phyloP scores from a whole-genome alignment of 2,888 invertebrate species.

The Cotesia congregata region DNA sequence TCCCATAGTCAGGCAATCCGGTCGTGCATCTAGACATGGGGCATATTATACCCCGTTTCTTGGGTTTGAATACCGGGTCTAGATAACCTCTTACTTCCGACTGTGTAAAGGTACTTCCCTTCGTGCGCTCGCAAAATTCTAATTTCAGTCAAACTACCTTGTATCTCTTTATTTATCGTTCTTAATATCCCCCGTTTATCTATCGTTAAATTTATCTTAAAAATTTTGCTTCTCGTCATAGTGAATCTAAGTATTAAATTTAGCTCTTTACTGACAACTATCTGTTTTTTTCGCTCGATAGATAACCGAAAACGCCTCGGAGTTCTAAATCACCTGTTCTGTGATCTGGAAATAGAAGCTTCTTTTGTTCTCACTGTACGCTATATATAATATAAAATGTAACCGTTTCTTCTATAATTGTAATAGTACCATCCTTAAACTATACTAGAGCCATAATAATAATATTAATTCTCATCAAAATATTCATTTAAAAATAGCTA shows the following conservation, averaged over 20 bases:
- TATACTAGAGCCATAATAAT: too few species aligned
- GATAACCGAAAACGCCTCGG: neutral
- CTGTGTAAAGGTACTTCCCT: conserved; percentile 16
- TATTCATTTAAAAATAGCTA: too few species aligned
- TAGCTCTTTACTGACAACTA: neutral
- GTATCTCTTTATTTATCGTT: conserved; percentile 12
- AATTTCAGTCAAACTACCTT: conserved; percentile 1
- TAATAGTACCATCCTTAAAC: neutral
- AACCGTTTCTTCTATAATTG: neutral
- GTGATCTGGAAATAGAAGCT: neutral
- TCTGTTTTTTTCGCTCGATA: neutral
- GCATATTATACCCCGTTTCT: neutral
- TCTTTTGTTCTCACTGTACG: neutral
- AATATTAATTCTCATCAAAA: too few species aligned
- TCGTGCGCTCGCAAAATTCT: neutral
- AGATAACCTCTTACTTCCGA: conserved; percentile 32
- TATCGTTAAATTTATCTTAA: neutral
- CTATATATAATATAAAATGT: neutral
- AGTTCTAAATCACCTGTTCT: neutral
- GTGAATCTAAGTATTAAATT: neutral
- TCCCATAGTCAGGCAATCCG: conserved; percentile 9
- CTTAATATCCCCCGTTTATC: neutral
- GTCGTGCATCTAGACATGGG: neutral
- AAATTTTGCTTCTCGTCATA: neutral
- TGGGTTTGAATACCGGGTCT: conserved; percentile 27